These are phyloP conservation scores for Hiodon tergisus DNA, from an alignment of 2,113 vertebrate species.

Conservation along the genomic window DNA sequence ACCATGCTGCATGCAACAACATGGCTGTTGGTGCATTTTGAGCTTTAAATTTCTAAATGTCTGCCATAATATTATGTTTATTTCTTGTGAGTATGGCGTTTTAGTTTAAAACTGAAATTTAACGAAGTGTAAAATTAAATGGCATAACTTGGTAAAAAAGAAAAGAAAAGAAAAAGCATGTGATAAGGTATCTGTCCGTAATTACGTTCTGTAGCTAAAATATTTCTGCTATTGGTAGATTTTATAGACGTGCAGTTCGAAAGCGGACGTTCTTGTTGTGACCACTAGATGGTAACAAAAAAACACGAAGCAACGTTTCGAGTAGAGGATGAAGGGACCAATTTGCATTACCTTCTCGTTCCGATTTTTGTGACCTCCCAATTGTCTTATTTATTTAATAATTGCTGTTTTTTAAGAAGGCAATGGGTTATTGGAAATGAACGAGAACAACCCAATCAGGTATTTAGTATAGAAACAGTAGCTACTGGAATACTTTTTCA, in stretches of 20 bases:
- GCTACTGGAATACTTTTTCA: too few relatives aligned
- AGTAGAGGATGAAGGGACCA: background rate
- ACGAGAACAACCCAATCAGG: background rate
- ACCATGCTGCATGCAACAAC: background rate
- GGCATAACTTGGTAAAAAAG: too few relatives aligned
- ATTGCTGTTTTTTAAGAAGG: background rate
- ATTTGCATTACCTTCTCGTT: background rate
- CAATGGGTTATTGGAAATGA: background rate
- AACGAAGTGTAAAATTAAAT: background rate
- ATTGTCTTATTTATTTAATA: too few relatives aligned
- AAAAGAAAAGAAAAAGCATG: too few relatives aligned
- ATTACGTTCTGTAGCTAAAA: background rate
- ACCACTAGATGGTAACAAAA: constrained; percentile 43
- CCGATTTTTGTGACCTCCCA: background rate
- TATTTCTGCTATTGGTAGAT: background rate
- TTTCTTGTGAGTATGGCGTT: background rate
- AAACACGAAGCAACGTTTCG: constrained; percentile 7
- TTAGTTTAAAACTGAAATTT: background rate
- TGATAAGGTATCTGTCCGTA: background rate
- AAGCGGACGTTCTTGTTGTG: constrained; percentile 32
- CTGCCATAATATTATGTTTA: too few relatives aligned
- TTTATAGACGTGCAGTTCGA: background rate
- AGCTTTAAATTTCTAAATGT: background rate
- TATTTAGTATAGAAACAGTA: too few relatives aligned
- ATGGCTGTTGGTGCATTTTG: background rate